phyloP scores from a whole-genome alignment of 2,888 invertebrate genomes.

The Stenurella melanura region DNA sequence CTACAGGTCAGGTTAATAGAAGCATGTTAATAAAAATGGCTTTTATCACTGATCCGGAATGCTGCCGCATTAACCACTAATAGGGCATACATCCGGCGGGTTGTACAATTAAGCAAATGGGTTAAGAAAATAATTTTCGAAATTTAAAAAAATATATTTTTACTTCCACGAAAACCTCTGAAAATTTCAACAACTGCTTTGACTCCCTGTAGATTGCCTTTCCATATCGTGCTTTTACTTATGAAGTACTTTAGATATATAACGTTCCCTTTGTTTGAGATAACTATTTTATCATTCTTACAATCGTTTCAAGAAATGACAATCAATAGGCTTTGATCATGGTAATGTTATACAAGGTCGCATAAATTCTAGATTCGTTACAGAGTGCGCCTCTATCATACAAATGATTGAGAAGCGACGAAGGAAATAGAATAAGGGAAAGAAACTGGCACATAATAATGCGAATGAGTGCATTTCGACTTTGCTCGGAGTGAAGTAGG shows the following conservation, averaged over 20 bases:
- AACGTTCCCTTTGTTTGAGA: background rate
- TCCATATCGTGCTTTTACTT: too few relatives aligned
- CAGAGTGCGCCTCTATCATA: background rate
- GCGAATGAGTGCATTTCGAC: background rate
- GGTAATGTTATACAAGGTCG: background rate
- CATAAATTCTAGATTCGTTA: background rate
- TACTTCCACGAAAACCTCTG: too few relatives aligned
- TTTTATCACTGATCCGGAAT: too few relatives aligned
- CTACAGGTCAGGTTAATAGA: too few relatives aligned
- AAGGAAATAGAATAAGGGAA: background rate
- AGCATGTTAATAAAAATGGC: too few relatives aligned
- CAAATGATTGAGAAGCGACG: background rate
- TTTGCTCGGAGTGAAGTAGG: conserved; percentile 10
- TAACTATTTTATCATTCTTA: background rate
- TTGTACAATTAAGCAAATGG: too few relatives aligned
- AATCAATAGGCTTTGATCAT: background rate
- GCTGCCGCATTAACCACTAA: too few relatives aligned
- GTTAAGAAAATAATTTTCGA: too few relatives aligned
- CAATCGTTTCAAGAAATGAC: background rate
- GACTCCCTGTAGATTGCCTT: too few relatives aligned
- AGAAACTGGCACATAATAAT: background rate
- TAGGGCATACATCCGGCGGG: too few relatives aligned
- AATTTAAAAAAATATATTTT: too few relatives aligned
- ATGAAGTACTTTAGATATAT: background rate
- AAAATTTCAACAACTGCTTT: too few relatives aligned